A percentile compares a stretch with the other conserved stretches of the same genome.
phyloP scores from a whole-genome alignment of 2,888 invertebrate genomes.

The Autographa gamma region DNA sequence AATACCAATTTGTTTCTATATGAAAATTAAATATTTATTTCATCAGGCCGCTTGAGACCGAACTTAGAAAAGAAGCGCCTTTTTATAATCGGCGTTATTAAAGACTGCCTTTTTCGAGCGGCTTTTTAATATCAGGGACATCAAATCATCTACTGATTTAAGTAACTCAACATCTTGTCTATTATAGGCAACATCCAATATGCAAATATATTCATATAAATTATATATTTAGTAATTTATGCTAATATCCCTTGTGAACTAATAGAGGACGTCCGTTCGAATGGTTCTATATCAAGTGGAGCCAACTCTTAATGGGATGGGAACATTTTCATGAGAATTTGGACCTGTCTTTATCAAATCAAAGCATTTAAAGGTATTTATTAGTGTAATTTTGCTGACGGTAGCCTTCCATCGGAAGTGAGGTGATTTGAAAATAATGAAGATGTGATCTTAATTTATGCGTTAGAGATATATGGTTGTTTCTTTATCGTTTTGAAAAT shows the following conservation, averaged over 20 bases:
- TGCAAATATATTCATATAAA: slow-evolving; percentile 58
- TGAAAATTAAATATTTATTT: slow-evolving; percentile 44
- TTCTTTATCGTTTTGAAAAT: slow-evolving; percentile 11
- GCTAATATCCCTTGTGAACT: slow-evolving; percentile 70
- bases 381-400: slow-evolving; percentile 50
- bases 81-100: slow-evolving; percentile 30
- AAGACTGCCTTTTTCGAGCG: slow-evolving; percentile 22
- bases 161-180: slow-evolving; percentile 47
- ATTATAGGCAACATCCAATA: slow-evolving; percentile 50
- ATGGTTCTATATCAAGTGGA: slow-evolving; percentile 56
- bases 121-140: slow-evolving; percentile 33
- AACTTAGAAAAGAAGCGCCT: neutral
- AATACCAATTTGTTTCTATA: slow-evolving; percentile 12
- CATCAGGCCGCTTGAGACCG: slow-evolving; percentile 13
- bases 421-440: slow-evolving; percentile 31
- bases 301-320: slow-evolving; percentile 55
- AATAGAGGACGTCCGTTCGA: slow-evolving; percentile 80
- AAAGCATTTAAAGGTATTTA: slow-evolving; percentile 52
- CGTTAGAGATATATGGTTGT: neutral
- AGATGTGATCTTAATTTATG: slow-evolving; percentile 26
- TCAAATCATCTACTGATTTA: slow-evolving; percentile 30
- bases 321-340: slow-evolving; percentile 57
- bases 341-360: slow-evolving; percentile 48
- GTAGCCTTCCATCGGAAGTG: slow-evolving; percentile 39
- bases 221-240: slow-evolving; percentile 66